phyloP scores from a whole-genome alignment of 2,113 vertebrate species.

The Blennius ocellaris region DNA sequence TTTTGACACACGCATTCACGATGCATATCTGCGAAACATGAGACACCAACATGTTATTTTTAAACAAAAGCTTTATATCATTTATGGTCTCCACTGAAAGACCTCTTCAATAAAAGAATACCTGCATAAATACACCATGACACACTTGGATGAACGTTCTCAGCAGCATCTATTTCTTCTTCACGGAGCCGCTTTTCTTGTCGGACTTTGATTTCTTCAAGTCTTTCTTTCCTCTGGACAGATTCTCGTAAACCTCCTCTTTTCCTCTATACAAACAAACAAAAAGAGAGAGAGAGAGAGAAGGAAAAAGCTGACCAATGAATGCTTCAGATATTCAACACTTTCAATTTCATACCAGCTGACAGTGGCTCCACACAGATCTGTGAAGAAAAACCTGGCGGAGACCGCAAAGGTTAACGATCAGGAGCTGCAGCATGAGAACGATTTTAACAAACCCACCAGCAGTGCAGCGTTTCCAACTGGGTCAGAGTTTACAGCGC shows the following conservation, averaged over 20 bases:
- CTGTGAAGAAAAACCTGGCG: neutral
- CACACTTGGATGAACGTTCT: constrained; percentile 29
- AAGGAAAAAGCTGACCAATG: constrained; percentile 5
- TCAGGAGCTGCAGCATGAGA: constrained; percentile 1
- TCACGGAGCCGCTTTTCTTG: constrained; percentile 88
- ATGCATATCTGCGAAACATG: constrained; percentile 26
- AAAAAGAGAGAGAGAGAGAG: constrained; percentile 21
- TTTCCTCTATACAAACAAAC: constrained; percentile 80
- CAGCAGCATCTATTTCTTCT: constrained; percentile 84
- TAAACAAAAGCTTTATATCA: constrained; percentile 6
- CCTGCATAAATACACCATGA: constrained; percentile 67
- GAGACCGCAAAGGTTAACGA: constrained; percentile 15
- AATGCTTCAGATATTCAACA: neutral
- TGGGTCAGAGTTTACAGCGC: constrained; percentile 41
- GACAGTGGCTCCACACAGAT: constrained; percentile 9
- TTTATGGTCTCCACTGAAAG: neutral
- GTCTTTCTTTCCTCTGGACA: constrained; percentile 88
- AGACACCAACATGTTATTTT: neutral
- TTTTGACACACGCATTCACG: constrained; percentile 42
- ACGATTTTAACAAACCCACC: constrained; percentile 14
- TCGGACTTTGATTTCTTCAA: constrained; percentile 87
- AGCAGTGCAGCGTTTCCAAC: constrained; percentile 10
- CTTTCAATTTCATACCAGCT: neutral
- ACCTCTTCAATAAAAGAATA: constrained; percentile 31
- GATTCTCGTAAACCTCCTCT: constrained; percentile 92